phyloP scores from a whole-genome alignment of 2,797 vertebrate species.

The Macropodus opercularis region DNA sequence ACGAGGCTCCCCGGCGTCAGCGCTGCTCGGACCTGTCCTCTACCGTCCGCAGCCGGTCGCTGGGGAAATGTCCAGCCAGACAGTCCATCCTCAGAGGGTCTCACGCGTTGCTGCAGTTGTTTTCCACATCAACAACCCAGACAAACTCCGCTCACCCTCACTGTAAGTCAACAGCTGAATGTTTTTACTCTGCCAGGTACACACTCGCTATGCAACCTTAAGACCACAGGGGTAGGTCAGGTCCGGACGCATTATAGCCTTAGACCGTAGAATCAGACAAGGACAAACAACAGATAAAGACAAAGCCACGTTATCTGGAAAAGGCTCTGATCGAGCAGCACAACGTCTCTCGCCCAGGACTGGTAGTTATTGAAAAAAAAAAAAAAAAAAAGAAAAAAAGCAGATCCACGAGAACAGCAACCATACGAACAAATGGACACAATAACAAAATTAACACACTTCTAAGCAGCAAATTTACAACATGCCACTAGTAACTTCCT shows the following conservation, averaged over 20 bases:
- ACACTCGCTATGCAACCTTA: not conserved
- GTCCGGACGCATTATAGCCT: not conserved
- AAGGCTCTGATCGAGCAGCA: not conserved
- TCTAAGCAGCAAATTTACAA: not conserved
- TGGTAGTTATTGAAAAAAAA: no score
- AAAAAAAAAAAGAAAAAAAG: no score
- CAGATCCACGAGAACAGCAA: not conserved
- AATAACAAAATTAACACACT: no score
- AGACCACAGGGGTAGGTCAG: not conserved
- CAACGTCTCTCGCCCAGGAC: not conserved
- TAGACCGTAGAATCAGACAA: not conserved
- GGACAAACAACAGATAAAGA: not conserved
- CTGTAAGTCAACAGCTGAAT: not conserved
- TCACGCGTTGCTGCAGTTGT: not conserved
- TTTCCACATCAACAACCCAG: not conserved
- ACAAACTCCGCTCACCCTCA: not conserved
- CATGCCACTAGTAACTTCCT: not conserved
- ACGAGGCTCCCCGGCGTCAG: conserved; percentile 65
- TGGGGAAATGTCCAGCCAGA: conserved; percentile 43
- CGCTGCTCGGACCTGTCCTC: conserved; percentile 67
- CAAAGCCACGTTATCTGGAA: not conserved
- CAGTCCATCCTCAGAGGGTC: conserved; percentile 20
- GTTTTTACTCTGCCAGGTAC: not conserved
- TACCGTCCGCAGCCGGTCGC: conserved; percentile 60
- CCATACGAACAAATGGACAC: not conserved